Evolutionary conservation across 2,888 invertebrate species (phyloP).

Genomic region (Beris chalybata): DNA sequence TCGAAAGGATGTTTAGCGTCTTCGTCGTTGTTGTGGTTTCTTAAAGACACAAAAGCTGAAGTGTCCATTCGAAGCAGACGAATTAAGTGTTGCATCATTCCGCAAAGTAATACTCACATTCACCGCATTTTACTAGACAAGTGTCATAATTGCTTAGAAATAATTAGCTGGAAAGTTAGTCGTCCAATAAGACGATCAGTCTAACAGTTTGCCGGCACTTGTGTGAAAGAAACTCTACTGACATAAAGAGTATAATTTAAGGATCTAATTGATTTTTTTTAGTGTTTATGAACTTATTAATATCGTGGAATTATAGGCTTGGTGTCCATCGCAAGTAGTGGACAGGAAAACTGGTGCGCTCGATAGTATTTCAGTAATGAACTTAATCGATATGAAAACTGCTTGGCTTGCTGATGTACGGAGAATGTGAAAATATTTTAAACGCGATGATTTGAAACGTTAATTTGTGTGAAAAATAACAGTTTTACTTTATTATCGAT

Average conservation of each 20-base stretch:
- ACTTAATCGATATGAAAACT: slow-evolving; percentile 20
- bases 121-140: not conserved
- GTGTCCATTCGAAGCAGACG: too few species aligned
- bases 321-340: not conserved
- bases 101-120: too few species aligned
- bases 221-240: slow-evolving; percentile 1
- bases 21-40: too few species aligned
- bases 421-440: slow-evolving; percentile 20
- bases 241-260: slow-evolving; percentile 21
- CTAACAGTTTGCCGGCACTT: not conserved
- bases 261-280: slow-evolving; percentile 28
- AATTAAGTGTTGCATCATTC: too few species aligned
- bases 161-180: not conserved
- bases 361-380: slow-evolving; percentile 2
- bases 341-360: too few species aligned
- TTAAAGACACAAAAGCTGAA: too few species aligned
- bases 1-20: too few species aligned
- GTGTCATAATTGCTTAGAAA: slow-evolving; percentile 13
- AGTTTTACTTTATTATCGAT: too few species aligned
- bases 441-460: slow-evolving; percentile 8
- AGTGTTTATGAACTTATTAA: slow-evolving; percentile 20
- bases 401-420: not conserved
- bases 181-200: not conserved
- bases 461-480: not conserved
- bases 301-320: slow-evolving; percentile 15